These are phyloP conservation scores for Mesoclemmys tuberculata DNA, from an alignment of 2,113 vertebrate species.

Conservation along the genomic window DNA sequence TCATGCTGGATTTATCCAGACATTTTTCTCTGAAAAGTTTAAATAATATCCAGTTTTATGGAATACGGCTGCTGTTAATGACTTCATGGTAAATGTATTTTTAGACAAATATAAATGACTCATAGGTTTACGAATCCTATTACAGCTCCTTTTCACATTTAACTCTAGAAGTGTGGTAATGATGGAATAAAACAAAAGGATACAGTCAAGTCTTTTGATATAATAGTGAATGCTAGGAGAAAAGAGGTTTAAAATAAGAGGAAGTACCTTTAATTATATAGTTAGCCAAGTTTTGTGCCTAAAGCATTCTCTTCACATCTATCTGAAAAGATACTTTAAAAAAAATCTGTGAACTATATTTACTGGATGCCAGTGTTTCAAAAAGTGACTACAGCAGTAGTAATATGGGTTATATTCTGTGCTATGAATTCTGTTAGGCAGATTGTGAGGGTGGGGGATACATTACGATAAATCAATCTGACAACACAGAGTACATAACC, in stretches of 20 bases:
- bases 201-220: conserved; percentile 22
- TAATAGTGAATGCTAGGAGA: not conserved
- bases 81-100: not conserved
- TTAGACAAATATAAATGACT: not conserved
- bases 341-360: not conserved
- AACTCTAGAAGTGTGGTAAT: conserved; percentile 19
- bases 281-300: not conserved
- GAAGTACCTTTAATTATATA: conserved; percentile 2
- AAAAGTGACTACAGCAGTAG: not conserved
- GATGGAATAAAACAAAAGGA: conserved; percentile 29
- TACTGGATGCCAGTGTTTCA: not conserved
- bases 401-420: not conserved
- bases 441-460: not conserved
- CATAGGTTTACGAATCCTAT: conserved; percentile 14
- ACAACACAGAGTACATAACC: not conserved
- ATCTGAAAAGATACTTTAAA: not conserved
- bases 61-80: not conserved
- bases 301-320: not conserved
- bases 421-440: not conserved
- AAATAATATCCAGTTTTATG: not conserved
- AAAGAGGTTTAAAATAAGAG: conserved; percentile 20
- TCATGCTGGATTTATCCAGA: not conserved
- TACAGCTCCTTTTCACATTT: conserved; percentile 8
- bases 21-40: not conserved
- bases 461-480: not conserved